phyloP scores from a whole-genome alignment of 2,888 invertebrate genomes.

The Volucella zonaria region DNA sequence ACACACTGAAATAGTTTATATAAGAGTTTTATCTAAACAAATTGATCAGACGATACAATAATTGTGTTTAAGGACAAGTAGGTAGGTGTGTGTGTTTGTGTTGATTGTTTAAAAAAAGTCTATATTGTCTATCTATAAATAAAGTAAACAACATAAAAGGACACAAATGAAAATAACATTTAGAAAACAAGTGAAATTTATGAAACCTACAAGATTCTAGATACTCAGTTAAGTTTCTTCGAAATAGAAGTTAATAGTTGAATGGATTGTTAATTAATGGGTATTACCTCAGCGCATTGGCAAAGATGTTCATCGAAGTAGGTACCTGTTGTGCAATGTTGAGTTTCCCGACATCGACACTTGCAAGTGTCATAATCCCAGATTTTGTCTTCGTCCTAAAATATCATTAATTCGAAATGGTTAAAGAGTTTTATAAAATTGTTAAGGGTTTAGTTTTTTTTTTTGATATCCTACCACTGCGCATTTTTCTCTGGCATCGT shows the following conservation, averaged over 20 bases:
- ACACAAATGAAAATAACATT: constrained; percentile 66
- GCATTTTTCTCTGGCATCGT: constrained; percentile 86
- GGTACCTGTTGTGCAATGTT: constrained; percentile 85
- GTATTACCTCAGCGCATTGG: constrained; percentile 79
- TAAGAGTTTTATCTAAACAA: constrained; percentile 39
- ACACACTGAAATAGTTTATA: constrained; percentile 56
- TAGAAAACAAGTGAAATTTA: constrained; percentile 67
- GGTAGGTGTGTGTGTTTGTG: constrained; percentile 48
- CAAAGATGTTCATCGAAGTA: constrained; percentile 84
- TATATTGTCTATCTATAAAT: constrained; percentile 81
- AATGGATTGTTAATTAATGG: constrained; percentile 38
- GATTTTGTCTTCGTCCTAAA: constrained; percentile 83
- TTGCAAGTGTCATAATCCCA: constrained; percentile 86
- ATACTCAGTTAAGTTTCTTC: constrained; percentile 55
- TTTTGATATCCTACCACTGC: constrained; percentile 74
- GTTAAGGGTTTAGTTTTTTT: background rate
- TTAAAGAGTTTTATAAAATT: constrained; percentile 6
- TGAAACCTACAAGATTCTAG: constrained; percentile 62
- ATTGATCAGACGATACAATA: constrained; percentile 42
- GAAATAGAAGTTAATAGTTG: constrained; percentile 74
- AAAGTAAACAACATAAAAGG: constrained; percentile 76
- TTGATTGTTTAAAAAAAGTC: constrained; percentile 73
- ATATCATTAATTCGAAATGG: background rate
- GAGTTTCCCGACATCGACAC: constrained; percentile 85
- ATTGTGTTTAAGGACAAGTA: constrained; percentile 38